Base-by-base conservation (phyloP, 2,113 vertebrate species). In the Atherinomorus stipes region DNA sequence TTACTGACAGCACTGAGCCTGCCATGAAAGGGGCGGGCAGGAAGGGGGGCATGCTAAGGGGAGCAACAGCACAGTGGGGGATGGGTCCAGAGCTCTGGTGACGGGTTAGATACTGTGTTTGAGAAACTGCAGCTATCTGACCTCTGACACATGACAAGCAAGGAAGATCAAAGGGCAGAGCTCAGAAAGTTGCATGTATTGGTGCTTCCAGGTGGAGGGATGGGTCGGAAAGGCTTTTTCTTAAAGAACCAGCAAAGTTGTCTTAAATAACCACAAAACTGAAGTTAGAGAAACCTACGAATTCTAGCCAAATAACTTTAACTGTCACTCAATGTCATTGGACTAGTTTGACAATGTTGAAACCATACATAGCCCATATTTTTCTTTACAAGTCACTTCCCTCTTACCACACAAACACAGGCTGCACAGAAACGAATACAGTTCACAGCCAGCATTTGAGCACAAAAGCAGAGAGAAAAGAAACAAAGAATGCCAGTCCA, bases 81-180 rank as follows among this genome's bases (percentile, higher is more conserved):
- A 3, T 42, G 84, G 71, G 62, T 42, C 0, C 28, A 23, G 31
- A 65, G 88, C 80, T 88, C 85, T 73, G 64, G 84, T 87, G 64
- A 71, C 80, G 64, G 64, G 64, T 54, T 61, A 50, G 67, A 87
- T 80, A 66, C 65, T 49, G 59, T 74, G 54, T 78, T 85, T 86
- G 84, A 88, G 90, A 90, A 92, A 89, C 78, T 83, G 82, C 89
- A 89, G 89, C 84, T 84, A 71, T 84, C 73, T 88, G 87, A 93
- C 90, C 91, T 85, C 80, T 83, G 89, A 87, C 90, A 87, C 80
- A 76, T 89, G 81, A 83, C 80, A 70, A 72, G 74, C 72, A 71
- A 34, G 63, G 68, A 78, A 88, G 85, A 89, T 87, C 85, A 90
- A 76, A 90, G 90, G 85, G 80, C 85, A 76, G 53, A 23, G 59